Base-by-base conservation (phyloP, 2,797 vertebrate genomes). In the Vespertilio murinus region DNA sequence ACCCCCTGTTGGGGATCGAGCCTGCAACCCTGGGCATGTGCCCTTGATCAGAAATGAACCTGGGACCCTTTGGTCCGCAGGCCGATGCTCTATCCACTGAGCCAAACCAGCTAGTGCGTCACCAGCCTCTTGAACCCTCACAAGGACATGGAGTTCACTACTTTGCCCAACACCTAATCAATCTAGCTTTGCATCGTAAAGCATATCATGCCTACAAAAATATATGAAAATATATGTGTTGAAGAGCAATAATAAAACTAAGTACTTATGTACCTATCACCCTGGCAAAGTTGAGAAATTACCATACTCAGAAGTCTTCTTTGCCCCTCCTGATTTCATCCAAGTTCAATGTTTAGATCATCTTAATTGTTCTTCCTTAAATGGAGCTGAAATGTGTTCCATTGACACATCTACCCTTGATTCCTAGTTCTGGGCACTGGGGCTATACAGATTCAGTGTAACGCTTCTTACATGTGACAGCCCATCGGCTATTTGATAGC, bases 341-440 rank as follows among this genome's bases (percentile, higher is more conserved):
- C 52, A 71, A 90, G 54, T 69, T 90, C 47, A 69, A n/a, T 40
- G 83, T 86, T 77, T 52, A 40, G n/a, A 77, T 67, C 52, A 82
- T 33, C 28, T 61, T 88, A 54, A 47, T 30, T 85, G 13, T 85
- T 94, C 79, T 93, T 92, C 33, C 61, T 93, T 67, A 30, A 40
- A 56, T 30, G 70, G 71, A 35, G n/a, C 77, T 77, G n/a, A 88
- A 84, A 71, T 45, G 20, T 47, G 54, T 85, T 88, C 47, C 11
- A 23, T 42, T 79, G 73, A 83, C 49, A 71, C 42, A 11, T 81
- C 28, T 45, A 45, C n/a, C 52, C 45, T 20, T 67, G 73, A 73
- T n/a, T 67, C n/a, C 86, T 81, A 14, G 22, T 89, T 89, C 74
- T 94, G 91, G 75, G 47, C 8, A 20, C 45, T 33, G 59, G 73